A percentile compares a stretch with the other conserved stretches of the same genome.
phyloP scores from a whole-genome alignment of 2,888 invertebrate species.

The Meiosimyza platycephala region DNA sequence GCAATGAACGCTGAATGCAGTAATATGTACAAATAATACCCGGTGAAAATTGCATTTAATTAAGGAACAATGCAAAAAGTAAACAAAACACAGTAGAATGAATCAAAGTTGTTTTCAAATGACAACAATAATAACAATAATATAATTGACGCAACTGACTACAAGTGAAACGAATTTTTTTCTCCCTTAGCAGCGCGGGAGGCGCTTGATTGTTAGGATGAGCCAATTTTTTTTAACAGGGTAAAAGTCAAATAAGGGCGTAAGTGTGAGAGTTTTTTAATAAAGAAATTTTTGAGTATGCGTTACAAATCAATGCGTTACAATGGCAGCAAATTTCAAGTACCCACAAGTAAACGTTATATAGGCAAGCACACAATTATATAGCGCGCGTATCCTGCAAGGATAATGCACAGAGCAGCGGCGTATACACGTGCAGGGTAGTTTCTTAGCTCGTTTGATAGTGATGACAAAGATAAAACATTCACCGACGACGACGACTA shows the following conservation, averaged over 20 bases:
- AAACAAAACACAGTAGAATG: slow-evolving; percentile 3
- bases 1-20: neutral
- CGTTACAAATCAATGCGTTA: too few species aligned
- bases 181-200: neutral
- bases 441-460: neutral
- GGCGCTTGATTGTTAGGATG: neutral
- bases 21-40: neutral
- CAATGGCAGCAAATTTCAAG: neutral
- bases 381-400: neutral
- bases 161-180: slow-evolving; percentile 3
- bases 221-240: too few species aligned
- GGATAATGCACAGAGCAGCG: neutral
- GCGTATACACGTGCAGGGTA: neutral
- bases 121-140: slow-evolving; percentile 4
- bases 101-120: neutral
- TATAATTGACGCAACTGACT: neutral
- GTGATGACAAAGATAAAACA: neutral
- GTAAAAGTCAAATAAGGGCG: neutral
- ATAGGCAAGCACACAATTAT: neutral
- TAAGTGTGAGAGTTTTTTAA: neutral
- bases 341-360: neutral
- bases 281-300: too few species aligned
- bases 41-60: slow-evolving; percentile 25
- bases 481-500: neutral
- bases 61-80: slow-evolving; percentile 18